Evolutionary conservation across 2,113 vertebrate genomes (phyloP).

Genomic region (Egretta garzetta): DNA sequence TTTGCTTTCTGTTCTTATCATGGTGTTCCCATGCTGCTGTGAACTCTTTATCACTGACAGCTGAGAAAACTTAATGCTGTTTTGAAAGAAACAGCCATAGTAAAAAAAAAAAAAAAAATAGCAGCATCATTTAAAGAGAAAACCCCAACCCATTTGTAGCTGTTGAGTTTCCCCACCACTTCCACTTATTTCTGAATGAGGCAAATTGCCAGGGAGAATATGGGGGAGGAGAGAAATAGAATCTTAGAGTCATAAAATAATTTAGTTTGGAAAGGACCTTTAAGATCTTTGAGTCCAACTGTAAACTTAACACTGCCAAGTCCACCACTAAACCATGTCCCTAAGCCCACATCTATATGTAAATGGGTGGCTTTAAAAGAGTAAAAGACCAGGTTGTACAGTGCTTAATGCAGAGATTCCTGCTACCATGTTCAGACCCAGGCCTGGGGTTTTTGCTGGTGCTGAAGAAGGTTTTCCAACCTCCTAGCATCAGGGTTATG

Average conservation of each 20-base stretch:
- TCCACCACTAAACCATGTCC: no score
- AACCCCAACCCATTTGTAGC: background rate
- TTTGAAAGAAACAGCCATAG: background rate
- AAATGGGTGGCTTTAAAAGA: background rate
- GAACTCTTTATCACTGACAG: background rate
- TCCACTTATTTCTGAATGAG: background rate
- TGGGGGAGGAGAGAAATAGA: background rate
- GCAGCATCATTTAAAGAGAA: background rate
- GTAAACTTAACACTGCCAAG: no score
- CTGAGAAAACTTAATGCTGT: background rate
- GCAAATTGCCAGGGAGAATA: background rate
- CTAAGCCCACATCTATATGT: no score
- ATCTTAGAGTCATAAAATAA: no score
- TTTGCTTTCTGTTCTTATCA: constrained; percentile 21
- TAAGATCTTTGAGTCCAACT: no score
- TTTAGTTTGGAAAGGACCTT: no score
- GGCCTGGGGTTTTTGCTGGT: background rate
- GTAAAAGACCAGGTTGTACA: background rate
- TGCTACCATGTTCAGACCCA: background rate
- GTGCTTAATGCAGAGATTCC: background rate
- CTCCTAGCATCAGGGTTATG: background rate
- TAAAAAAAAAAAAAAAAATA: background rate
- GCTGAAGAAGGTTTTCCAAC: background rate
- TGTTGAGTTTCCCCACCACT: background rate
- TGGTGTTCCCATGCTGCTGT: background rate